These are phyloP conservation scores for Rhagonycha fulva DNA, from an alignment of 2,888 invertebrate genomes.

Conservation along the genomic window DNA sequence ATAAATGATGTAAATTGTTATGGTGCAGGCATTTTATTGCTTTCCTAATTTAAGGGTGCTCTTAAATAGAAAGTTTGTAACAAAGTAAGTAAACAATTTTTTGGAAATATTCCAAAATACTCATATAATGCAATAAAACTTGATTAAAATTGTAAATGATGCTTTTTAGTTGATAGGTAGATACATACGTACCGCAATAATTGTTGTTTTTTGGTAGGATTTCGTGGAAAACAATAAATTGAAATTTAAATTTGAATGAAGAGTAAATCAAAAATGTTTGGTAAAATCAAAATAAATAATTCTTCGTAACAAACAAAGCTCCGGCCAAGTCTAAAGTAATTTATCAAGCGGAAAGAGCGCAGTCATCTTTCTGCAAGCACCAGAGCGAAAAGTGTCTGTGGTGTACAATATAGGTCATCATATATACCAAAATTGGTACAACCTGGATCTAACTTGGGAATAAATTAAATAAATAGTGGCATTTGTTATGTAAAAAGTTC, in stretches of 20 bases:
- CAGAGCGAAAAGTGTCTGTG: constrained; percentile 26
- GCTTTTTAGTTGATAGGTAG: neutral
- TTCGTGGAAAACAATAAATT: neutral
- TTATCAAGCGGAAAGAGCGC: constrained; percentile 32
- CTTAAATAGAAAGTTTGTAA: neutral
- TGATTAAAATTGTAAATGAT: neutral
- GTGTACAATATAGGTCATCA: constrained; percentile 19
- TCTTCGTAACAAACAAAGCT: constrained; percentile 27
- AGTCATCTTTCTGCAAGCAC: constrained; percentile 31
- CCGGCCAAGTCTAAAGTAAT: constrained; percentile 30
- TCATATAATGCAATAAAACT: neutral
- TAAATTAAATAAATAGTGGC: neutral
- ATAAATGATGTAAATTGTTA: neutral
- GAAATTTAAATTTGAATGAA: constrained; percentile 1
- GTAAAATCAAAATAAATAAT: constrained; percentile 22
- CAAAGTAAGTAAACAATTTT: neutral
- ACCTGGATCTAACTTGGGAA: constrained; percentile 10
- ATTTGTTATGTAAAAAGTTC: neutral
- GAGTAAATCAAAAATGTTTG: neutral
- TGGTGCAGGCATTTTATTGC: neutral
- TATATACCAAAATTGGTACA: constrained; percentile 15
- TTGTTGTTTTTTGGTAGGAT: neutral
- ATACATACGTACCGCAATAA: neutral
- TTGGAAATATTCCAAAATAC: neutral
- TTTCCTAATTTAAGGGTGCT: neutral